Percentiles rank a stretch among this genome's conserved stretches.
Conservation (phyloP, 2,888 invertebrate genomes). For the Ochropacha duplaris region DNA sequence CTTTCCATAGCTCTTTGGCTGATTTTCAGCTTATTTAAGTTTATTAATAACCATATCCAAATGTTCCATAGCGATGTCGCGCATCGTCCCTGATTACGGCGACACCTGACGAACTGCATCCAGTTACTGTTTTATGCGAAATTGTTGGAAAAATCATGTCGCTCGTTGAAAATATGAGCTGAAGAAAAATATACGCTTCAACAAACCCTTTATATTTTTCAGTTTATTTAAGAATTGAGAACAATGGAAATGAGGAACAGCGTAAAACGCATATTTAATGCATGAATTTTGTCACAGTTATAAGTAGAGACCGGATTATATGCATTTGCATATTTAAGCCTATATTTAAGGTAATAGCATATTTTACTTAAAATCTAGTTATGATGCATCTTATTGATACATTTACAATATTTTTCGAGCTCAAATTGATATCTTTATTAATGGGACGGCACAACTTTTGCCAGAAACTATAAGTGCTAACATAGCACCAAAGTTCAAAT, state of each 20-base stretch:
- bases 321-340: too few relatives aligned
- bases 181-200: conserved; percentile 3
- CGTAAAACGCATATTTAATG: not conserved
- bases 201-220: conserved; percentile 11
- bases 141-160: conserved; percentile 30
- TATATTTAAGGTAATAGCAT: too few relatives aligned
- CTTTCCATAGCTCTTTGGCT: too few relatives aligned
- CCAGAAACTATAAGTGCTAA: too few relatives aligned
- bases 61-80: conserved; percentile 10
- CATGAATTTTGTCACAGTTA: not conserved
- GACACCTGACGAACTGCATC: conserved; percentile 46
- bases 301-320: too few relatives aligned
- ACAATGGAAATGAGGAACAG: not conserved
- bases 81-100: conserved; percentile 37
- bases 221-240: not conserved
- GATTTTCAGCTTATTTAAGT: too few relatives aligned
- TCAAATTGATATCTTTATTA: too few relatives aligned
- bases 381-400: too few relatives aligned
- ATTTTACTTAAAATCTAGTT: too few relatives aligned
- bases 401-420: too few relatives aligned
- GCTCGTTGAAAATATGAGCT: conserved; percentile 12
- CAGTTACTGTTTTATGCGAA: conserved; percentile 17
- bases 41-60: conserved; percentile 23
- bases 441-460: too few relatives aligned
- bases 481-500: too few relatives aligned